Evolutionary conservation across 1,140 invertebrate genomes (phyloP).

Genomic region (Philotrypesis tridentata): DNA sequence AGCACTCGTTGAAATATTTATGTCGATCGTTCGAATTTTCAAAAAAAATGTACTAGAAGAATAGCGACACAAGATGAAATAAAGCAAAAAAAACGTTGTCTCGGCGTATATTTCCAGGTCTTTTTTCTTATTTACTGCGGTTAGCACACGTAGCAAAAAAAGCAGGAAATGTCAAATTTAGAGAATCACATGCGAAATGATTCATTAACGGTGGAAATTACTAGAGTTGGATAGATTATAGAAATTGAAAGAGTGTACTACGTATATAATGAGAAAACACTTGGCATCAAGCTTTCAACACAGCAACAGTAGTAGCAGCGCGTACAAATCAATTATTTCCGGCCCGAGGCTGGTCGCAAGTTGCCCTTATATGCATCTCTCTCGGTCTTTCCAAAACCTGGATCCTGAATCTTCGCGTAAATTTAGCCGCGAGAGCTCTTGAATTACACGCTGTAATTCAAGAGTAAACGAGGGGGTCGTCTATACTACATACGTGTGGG

Average conservation of each 20-base stretch:
- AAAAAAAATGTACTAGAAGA: no score
- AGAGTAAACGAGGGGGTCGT: neutral
- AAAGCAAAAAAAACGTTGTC: no score
- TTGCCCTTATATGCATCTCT: neutral
- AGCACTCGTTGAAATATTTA: no score
- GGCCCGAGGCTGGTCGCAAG: neutral
- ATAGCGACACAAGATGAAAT: no score
- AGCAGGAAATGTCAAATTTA: no score
- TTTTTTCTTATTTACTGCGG: no score
- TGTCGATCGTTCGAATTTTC: no score
- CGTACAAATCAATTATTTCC: conserved; percentile 33
- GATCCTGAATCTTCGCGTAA: neutral
- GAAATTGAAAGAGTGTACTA: neutral
- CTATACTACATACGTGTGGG: neutral
- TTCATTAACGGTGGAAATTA: no score
- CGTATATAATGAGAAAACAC: neutral
- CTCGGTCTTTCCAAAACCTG: neutral
- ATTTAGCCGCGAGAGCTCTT: conserved; percentile 17
- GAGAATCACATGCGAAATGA: no score
- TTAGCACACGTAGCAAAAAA: no score
- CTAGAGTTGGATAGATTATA: neutral
- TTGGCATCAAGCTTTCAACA: neutral
- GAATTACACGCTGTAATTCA: conserved; percentile 29
- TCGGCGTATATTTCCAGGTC: no score
- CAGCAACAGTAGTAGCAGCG: neutral